A percentile compares a stretch with the other conserved stretches of the same genome.
These are phyloP conservation scores for Lampris megalopsis DNA, from an alignment of 2,113 vertebrate genomes.

Conservation along the genomic window DNA sequence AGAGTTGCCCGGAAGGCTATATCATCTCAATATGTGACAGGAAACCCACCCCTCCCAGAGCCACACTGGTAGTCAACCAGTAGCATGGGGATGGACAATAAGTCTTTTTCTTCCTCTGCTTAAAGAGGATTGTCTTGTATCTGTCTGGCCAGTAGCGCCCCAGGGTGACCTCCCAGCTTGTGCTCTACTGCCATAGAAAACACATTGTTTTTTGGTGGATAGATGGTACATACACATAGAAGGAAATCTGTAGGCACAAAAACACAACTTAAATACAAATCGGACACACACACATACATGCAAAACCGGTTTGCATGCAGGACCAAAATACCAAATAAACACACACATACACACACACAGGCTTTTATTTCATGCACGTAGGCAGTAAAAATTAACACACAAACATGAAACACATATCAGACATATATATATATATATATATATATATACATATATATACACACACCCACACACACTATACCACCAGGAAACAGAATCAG, in stretches of 20 bases:
- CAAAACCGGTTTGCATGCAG: background rate
- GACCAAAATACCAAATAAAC: slow-evolving; percentile 36
- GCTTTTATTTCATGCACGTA: too few species aligned
- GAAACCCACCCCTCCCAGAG: background rate
- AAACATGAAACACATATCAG: too few species aligned
- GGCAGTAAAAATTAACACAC: too few species aligned
- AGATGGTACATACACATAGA: slow-evolving; percentile 13
- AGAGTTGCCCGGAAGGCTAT: slow-evolving; percentile 36
- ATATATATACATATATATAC: too few species aligned
- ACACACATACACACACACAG: background rate
- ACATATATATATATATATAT: too few species aligned
- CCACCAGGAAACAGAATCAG: too few species aligned
- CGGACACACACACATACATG: slow-evolving; percentile 11
- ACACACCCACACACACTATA: too few species aligned
- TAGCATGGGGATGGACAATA: slow-evolving; percentile 36
- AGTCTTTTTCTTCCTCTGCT: slow-evolving; percentile 31
- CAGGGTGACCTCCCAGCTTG: slow-evolving; percentile 44
- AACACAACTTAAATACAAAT: too few species aligned
- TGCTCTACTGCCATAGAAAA: background rate
- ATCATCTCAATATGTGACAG: slow-evolving; percentile 33
- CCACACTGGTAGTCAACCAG: background rate
- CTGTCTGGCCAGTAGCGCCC: slow-evolving; percentile 54
- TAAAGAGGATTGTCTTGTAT: slow-evolving; percentile 54
- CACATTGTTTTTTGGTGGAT: background rate
- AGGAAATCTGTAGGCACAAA: too few species aligned